These are phyloP conservation scores for Synergus japonicus DNA, from an alignment of 2,888 invertebrate genomes.

Conservation along the genomic window DNA sequence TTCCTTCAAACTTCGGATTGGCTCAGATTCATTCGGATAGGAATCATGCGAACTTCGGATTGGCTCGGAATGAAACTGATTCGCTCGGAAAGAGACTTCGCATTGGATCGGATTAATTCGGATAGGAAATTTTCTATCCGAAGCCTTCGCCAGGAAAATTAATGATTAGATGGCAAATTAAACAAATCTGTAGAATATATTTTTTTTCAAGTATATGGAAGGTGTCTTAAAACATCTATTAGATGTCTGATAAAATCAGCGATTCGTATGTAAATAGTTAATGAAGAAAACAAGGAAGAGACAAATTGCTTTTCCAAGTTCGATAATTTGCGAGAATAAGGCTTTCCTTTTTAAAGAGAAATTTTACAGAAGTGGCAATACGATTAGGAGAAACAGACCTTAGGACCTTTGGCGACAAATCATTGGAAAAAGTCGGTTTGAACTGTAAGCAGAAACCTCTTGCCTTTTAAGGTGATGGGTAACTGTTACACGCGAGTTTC, in stretches of 20 bases:
- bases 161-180: not conserved
- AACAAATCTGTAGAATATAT: not conserved
- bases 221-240: not conserved
- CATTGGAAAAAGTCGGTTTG: conserved; percentile 27
- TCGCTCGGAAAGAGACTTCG: no score
- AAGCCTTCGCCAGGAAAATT: no score
- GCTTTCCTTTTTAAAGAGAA: conserved; percentile 4
- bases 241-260: not conserved
- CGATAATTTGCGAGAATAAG: not conserved
- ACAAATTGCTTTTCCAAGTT: not conserved
- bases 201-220: not conserved
- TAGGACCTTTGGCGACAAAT: conserved; percentile 36
- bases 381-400: conserved; percentile 27
- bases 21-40: no score
- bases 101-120: no score
- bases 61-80: no score
- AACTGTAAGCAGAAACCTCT: conserved; percentile 22
- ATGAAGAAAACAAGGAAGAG: not conserved
- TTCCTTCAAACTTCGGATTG: no score
- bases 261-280: conserved; percentile 16
- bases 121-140: no score
- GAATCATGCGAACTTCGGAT: no score
- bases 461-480: conserved; percentile 31
- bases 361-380: conserved; percentile 18
- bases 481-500: conserved; percentile 40